Conservation (phyloP, 2,113 vertebrate species). For the Rattus rattus region DNA sequence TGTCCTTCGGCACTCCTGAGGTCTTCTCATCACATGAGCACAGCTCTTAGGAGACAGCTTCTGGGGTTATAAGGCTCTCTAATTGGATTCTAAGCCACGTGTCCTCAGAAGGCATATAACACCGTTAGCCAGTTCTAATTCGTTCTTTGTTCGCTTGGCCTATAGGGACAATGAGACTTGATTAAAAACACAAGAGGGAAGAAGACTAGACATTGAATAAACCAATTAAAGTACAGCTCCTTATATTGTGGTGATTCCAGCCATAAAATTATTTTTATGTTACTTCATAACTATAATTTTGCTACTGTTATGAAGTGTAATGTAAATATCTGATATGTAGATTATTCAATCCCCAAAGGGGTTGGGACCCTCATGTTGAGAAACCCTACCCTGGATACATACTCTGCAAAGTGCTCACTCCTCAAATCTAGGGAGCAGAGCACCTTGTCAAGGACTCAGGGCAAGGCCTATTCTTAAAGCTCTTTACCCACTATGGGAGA, state of each 20-base stretch:
- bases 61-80: not conserved
- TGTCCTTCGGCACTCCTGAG: not conserved
- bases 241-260: not conserved
- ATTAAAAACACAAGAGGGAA: constrained; percentile 69
- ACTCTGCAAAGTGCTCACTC: not conserved
- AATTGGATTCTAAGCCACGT: not conserved
- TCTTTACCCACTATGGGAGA: not conserved
- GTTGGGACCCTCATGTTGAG: not conserved
- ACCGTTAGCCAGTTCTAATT: not conserved
- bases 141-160: not conserved
- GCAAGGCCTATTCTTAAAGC: not conserved
- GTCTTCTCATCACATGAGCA: not conserved
- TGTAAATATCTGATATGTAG: not conserved
- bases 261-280: not conserved
- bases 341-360: not conserved
- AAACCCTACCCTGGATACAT: not conserved
- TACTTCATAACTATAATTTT: not conserved
- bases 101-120: not conserved
- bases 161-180: constrained; percentile 54
- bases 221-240: constrained; percentile 79
- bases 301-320: not conserved
- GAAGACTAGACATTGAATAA: constrained; percentile 70
- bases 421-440: not conserved
- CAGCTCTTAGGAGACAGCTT: not conserved
- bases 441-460: not conserved